Conservation (phyloP, 1,140 invertebrate species). For the Latrodectus geometricus region DNA sequence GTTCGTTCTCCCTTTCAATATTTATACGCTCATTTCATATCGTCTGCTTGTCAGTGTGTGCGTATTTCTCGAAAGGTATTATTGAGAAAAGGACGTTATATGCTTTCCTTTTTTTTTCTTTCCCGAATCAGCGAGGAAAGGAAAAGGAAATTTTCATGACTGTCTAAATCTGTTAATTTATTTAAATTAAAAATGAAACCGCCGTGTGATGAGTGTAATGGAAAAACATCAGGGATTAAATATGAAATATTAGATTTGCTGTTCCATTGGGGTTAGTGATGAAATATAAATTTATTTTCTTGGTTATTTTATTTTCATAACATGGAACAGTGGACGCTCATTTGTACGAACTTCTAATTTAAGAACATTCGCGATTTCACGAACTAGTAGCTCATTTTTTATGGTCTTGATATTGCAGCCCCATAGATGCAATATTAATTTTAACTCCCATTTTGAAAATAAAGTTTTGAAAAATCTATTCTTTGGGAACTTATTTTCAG, state of each 20-base stretch:
- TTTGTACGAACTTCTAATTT: too few species aligned
- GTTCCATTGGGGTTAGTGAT: not conserved
- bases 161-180: conserved; percentile 31
- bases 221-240: not conserved
- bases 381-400: too few species aligned
- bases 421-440: too few species aligned
- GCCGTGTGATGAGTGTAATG: not conserved
- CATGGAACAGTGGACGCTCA: too few species aligned
- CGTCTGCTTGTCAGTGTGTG: conserved; percentile 11
- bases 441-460: too few species aligned
- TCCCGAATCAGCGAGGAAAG: not conserved
- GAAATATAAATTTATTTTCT: too few species aligned
- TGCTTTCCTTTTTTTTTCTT: not conserved
- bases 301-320: too few species aligned
- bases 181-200: conserved; percentile 42
- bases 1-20: conserved; percentile 20
- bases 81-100: not conserved
- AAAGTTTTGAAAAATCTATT: too few species aligned
- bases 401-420: too few species aligned
- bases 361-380: too few species aligned
- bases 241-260: conserved; percentile 7
- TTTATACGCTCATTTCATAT: conserved; percentile 31
- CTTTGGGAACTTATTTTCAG: too few species aligned
- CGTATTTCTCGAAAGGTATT: not conserved
- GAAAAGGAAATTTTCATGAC: conserved; percentile 2